Conservation (phyloP, 2,888 invertebrate genomes). For the Linnaemya tessellans region DNA sequence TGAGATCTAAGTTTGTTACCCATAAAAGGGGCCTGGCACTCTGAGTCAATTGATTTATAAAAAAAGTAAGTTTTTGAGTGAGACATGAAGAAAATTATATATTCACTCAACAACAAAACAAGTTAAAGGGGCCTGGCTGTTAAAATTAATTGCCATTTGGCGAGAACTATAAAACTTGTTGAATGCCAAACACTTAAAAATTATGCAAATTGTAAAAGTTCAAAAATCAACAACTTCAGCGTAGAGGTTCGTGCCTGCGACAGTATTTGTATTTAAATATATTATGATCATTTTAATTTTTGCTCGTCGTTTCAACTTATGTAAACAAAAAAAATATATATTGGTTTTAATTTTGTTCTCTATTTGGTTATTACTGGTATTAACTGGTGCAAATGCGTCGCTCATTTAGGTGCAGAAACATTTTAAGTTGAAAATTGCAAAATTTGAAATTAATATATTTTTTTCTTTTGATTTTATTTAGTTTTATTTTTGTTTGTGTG, state of each 20-base stretch:
- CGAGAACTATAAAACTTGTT: not conserved
- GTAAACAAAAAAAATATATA: not conserved
- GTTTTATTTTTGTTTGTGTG: too few species aligned
- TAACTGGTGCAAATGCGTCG: not conserved
- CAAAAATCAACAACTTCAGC: not conserved
- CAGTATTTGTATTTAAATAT: not conserved
- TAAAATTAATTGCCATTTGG: not conserved
- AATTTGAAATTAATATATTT: too few species aligned
- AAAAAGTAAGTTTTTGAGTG: not conserved
- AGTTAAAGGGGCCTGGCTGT: constrained; percentile 11
- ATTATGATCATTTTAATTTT: not conserved
- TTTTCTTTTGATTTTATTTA: too few species aligned
- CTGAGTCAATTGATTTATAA: not conserved
- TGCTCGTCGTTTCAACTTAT: not conserved
- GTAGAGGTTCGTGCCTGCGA: not conserved
- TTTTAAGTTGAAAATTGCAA: not conserved
- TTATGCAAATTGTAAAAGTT: not conserved
- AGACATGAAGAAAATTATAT: not conserved
- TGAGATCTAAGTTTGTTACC: not conserved
- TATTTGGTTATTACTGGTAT: not conserved
- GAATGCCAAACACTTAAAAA: not conserved
- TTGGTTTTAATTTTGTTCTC: not conserved
- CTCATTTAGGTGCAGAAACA: not conserved
- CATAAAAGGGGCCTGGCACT: not conserved
- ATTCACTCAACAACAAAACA: not conserved